phyloP scores from a whole-genome alignment of 2,113 vertebrate species.

The Dasyprocta punctata region DNA sequence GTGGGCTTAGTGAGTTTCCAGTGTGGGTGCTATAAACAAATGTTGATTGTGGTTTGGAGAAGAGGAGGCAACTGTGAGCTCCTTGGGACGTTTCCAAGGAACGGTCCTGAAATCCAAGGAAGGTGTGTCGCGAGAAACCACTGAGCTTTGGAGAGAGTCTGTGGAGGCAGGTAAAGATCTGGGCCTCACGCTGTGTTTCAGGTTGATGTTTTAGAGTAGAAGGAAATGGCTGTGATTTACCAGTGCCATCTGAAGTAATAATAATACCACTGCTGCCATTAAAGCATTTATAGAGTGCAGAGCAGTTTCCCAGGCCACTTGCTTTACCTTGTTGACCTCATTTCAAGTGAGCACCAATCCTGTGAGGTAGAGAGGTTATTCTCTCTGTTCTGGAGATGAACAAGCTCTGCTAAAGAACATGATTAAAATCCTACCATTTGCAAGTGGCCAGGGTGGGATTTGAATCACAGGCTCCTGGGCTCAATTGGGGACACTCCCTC shows the following conservation, averaged over 20 bases:
- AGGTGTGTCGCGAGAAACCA: neutral
- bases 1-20: fast-evolving
- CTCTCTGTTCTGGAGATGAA: neutral
- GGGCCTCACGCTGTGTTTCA: neutral
- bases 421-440: neutral
- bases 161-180: neutral
- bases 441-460: neutral
- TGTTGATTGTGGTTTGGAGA: neutral
- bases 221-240: neutral
- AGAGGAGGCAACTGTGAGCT: neutral
- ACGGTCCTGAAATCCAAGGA: neutral
- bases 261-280: neutral
- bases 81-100: neutral
- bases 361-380: neutral
- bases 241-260: neutral
- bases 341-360: neutral
- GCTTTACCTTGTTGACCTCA: neutral
- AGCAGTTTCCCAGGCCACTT: neutral
- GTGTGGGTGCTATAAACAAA: neutral
- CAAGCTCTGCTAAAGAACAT: neutral
- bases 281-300: neutral
- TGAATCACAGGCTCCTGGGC: neutral
- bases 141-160: neutral
- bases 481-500: neutral
- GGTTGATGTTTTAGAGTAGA: neutral